Evolutionary conservation across 1,140 invertebrate species (phyloP).

Genomic region (Eupristina koningsbergeri): DNA sequence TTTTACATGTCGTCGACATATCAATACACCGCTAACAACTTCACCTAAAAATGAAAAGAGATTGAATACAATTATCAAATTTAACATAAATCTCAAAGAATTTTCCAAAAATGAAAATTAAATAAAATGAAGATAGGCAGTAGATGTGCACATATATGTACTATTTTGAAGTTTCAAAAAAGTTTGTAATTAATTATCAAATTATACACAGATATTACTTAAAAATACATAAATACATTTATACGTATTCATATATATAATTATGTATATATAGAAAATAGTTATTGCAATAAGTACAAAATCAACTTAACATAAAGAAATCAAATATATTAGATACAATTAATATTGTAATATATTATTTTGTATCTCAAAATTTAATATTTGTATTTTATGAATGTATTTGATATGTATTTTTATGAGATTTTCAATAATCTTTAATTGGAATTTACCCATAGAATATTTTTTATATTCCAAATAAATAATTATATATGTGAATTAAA

Average conservation of each 20-base stretch:
- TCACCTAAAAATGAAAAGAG: conserved; percentile 71
- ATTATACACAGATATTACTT: too few relatives aligned
- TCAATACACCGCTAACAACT: conserved; percentile 77
- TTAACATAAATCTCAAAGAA: neutral
- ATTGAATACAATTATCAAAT: neutral
- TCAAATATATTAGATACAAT: neutral
- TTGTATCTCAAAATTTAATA: neutral
- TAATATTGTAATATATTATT: neutral
- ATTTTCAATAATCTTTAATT: neutral
- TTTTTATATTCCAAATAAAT: neutral
- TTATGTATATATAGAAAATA: too few relatives aligned
- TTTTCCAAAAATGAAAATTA: neutral
- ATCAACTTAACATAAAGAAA: neutral
- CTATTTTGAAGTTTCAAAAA: too few relatives aligned
- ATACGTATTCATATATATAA: too few relatives aligned
- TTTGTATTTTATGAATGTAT: neutral
- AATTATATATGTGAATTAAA: neutral
- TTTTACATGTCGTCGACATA: conserved; percentile 76
- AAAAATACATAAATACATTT: too few relatives aligned
- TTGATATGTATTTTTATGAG: neutral
- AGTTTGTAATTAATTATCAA: too few relatives aligned
- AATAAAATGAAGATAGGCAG: neutral
- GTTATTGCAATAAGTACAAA: neutral
- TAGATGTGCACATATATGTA: too few relatives aligned
- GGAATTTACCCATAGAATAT: neutral